phyloP scores from a whole-genome alignment of 2,888 invertebrate genomes.

The Falcaria lacertinaria region DNA sequence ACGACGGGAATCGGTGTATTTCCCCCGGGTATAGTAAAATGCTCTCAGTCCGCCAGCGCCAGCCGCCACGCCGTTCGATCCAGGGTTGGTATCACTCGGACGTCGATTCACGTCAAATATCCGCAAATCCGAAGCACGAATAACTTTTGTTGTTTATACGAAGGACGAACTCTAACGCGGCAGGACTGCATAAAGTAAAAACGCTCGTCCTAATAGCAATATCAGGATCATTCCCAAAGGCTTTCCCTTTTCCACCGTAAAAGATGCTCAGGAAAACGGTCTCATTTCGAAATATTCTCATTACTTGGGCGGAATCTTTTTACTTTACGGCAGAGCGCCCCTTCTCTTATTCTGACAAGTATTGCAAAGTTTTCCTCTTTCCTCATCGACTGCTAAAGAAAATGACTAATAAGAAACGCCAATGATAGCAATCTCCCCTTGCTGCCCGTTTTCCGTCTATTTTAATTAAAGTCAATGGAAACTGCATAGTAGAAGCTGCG shows the following conservation, averaged over 20 bases:
- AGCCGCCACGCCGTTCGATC: slow-evolving; percentile 53
- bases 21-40: slow-evolving; percentile 71
- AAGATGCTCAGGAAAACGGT: slow-evolving; percentile 43
- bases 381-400: slow-evolving; percentile 49
- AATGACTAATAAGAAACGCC: slow-evolving; percentile 66
- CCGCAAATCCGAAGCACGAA: slow-evolving; percentile 45
- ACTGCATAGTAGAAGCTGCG: slow-evolving; percentile 17
- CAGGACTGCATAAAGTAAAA: slow-evolving; percentile 26
- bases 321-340: slow-evolving; percentile 55
- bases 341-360: slow-evolving; percentile 56
- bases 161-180: slow-evolving; percentile 13
- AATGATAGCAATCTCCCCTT: slow-evolving; percentile 58
- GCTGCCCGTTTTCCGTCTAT: slow-evolving; percentile 32
- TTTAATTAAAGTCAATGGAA: slow-evolving; percentile 60
- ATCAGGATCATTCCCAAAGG: slow-evolving; percentile 42
- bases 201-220: slow-evolving; percentile 39
- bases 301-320: slow-evolving; percentile 62
- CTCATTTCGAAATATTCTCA: slow-evolving; percentile 62
- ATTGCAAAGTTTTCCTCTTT: slow-evolving; percentile 53
- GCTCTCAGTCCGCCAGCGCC: slow-evolving; percentile 52
- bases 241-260: slow-evolving; percentile 33
- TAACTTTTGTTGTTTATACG: slow-evolving; percentile 50
- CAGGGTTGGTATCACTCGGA: slow-evolving; percentile 47
- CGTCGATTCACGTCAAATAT: slow-evolving; percentile 41
- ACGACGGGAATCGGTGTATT: slow-evolving; percentile 63